Evolutionary conservation across 2,888 invertebrate genomes (phyloP).

Genomic region (Drosophila monieri): DNA sequence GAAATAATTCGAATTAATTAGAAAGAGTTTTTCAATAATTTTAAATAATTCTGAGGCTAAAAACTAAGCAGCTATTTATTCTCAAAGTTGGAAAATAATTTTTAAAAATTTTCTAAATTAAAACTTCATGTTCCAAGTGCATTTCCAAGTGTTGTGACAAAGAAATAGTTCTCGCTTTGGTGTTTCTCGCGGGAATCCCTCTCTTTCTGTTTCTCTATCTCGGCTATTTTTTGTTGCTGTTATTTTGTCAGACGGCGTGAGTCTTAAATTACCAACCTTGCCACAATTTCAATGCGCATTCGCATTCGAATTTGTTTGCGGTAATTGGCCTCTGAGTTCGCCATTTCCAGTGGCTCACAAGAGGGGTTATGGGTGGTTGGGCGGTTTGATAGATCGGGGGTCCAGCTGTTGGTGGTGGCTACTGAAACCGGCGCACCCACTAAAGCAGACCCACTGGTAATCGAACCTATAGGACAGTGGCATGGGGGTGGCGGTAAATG

Average conservation of each 20-base stretch:
- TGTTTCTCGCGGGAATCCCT: conserved; percentile 36
- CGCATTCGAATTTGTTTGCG: conserved; percentile 77
- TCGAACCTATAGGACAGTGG: conserved; percentile 32
- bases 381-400: conserved; percentile 43
- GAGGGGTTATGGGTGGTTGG: conserved; percentile 19
- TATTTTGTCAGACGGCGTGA: conserved; percentile 61
- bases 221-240: conserved; percentile 2
- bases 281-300: conserved; percentile 80
- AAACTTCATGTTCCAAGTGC: neutral
- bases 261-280: conserved; percentile 80
- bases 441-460: conserved; percentile 28
- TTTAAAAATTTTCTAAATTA: neutral
- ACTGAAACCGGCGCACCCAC: conserved; percentile 65
- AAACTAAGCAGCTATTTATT: neutral
- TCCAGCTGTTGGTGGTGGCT: conserved; percentile 41
- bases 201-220: conserved; percentile 22
- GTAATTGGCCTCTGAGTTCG: conserved; percentile 76
- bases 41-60: too few species aligned
- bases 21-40: neutral
- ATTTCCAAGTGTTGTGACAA: neutral
- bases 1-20: neutral
- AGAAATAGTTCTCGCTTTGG: conserved; percentile 49
- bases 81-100: neutral
- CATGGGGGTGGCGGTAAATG: conserved; percentile 3
- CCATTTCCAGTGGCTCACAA: conserved; percentile 26